Evolutionary conservation across 1,140 invertebrate species (phyloP).

Genomic region (Mesaphorura yosii): DNA sequence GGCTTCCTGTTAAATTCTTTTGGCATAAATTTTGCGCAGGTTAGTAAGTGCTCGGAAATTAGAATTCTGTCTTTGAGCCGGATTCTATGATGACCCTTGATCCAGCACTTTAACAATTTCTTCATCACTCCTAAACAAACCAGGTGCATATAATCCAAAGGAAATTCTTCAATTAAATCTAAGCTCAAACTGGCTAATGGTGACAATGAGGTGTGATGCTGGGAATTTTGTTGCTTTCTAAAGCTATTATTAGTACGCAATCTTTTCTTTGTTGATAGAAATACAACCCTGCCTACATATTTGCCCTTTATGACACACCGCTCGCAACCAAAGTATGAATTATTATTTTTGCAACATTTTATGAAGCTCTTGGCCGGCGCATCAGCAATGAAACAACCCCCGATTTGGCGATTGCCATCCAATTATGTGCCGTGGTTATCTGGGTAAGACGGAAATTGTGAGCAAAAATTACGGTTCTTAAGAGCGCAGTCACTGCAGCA

Average conservation of each 20-base stretch:
- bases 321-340: constrained; percentile 32
- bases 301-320: constrained; percentile 26
- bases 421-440: too few relatives aligned
- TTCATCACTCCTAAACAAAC: constrained; percentile 33
- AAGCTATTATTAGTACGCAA: background rate
- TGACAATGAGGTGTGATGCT: background rate
- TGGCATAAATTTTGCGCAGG: too few relatives aligned
- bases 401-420: too few relatives aligned
- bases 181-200: constrained; percentile 7
- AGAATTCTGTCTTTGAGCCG: too few relatives aligned
- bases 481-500: too few relatives aligned
- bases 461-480: too few relatives aligned
- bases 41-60: too few relatives aligned
- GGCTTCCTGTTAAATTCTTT: too few relatives aligned
- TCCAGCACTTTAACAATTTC: constrained; percentile 32
- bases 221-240: background rate
- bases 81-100: too few relatives aligned
- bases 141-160: constrained; percentile 35
- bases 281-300: background rate
- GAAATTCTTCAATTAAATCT: constrained; percentile 31
- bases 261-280: background rate
- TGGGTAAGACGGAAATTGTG: too few relatives aligned
- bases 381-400: constrained; percentile 35
- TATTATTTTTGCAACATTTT: constrained; percentile 31
- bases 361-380: constrained; percentile 33